phyloP scores from a whole-genome alignment of 2,888 invertebrate species.

The Hypomecis atomaria region DNA sequence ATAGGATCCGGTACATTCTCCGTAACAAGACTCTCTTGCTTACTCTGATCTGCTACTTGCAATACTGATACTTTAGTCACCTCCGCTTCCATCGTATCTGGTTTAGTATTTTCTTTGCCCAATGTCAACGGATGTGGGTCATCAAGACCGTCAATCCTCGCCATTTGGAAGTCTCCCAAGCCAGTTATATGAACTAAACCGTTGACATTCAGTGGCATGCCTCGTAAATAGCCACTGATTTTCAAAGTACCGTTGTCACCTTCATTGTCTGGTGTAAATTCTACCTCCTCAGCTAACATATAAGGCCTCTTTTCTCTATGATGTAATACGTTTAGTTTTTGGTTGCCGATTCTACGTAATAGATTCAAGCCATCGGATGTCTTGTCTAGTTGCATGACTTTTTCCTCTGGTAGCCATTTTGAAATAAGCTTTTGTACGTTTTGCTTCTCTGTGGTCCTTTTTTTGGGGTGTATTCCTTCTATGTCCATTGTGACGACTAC shows the following conservation, averaged over 20 bases:
- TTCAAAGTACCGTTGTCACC: slow-evolving; percentile 87
- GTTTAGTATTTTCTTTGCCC: slow-evolving; percentile 76
- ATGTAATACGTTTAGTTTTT: slow-evolving; percentile 90
- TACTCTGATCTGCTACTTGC: slow-evolving; percentile 85
- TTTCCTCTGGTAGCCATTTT: slow-evolving; percentile 93
- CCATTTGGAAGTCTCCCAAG: slow-evolving; percentile 96
- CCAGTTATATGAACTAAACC: slow-evolving; percentile 95
- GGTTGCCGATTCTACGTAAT: slow-evolving; percentile 88
- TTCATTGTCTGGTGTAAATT: slow-evolving; percentile 83
- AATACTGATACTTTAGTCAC: slow-evolving; percentile 75
- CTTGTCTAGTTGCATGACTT: slow-evolving; percentile 91
- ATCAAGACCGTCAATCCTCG: slow-evolving; percentile 88
- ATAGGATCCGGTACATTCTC: slow-evolving; percentile 95
- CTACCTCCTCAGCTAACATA: slow-evolving; percentile 91
- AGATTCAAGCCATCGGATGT: slow-evolving; percentile 89
- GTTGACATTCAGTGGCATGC: slow-evolving; percentile 93
- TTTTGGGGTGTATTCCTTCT: slow-evolving; percentile 89
- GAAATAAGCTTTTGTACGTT: slow-evolving; percentile 86
- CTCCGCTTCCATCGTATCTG: slow-evolving; percentile 74
- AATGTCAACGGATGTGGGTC: slow-evolving; percentile 88
- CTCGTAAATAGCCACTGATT: slow-evolving; percentile 94
- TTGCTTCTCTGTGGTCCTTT: slow-evolving; percentile 88
- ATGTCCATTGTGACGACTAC: slow-evolving; percentile 90
- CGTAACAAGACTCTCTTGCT: slow-evolving; percentile 89
- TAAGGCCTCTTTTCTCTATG: slow-evolving; percentile 92